These are phyloP conservation scores for Nannoperca obscura DNA, from an alignment of 2,797 vertebrate species.

Conservation along the genomic window DNA sequence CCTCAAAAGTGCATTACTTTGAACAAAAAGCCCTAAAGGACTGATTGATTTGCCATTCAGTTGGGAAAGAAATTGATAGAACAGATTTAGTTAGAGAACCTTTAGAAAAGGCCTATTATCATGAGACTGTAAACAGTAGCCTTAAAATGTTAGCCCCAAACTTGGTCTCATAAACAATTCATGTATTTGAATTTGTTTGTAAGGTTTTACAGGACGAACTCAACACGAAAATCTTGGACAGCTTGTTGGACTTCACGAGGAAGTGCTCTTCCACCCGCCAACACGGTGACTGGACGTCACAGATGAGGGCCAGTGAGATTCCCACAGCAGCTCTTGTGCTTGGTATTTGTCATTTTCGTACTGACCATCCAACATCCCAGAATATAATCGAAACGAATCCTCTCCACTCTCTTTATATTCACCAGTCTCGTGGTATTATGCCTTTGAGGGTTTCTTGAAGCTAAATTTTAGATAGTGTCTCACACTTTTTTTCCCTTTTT, in stretches of 20 bases:
- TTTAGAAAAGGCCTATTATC: background rate
- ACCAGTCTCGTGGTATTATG: background rate
- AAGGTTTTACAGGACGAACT: conserved; percentile 93
- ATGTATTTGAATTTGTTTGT: background rate
- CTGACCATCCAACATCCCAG: background rate
- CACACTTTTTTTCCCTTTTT: background rate
- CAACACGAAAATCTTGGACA: conserved; percentile 92
- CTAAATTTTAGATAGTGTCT: background rate
- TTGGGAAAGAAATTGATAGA: background rate
- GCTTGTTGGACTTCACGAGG: conserved; percentile 89
- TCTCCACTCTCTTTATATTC: background rate
- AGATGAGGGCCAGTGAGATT: conserved; percentile 92
- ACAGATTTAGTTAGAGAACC: background rate
- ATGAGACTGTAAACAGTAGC: background rate
- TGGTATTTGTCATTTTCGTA: conserved; percentile 79
- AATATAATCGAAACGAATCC: background rate
- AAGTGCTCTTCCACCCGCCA: conserved; percentile 84
- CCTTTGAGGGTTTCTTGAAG: background rate
- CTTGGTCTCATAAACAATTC: background rate
- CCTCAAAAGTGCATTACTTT: background rate
- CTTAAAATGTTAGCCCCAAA: background rate
- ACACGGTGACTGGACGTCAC: conserved; percentile 87
- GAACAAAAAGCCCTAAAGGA: background rate
- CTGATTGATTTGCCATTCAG: background rate
- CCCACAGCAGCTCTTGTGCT: conserved; percentile 94